Conservation (phyloP, 2,113 vertebrate genomes). For the Ciconia boyciana region DNA sequence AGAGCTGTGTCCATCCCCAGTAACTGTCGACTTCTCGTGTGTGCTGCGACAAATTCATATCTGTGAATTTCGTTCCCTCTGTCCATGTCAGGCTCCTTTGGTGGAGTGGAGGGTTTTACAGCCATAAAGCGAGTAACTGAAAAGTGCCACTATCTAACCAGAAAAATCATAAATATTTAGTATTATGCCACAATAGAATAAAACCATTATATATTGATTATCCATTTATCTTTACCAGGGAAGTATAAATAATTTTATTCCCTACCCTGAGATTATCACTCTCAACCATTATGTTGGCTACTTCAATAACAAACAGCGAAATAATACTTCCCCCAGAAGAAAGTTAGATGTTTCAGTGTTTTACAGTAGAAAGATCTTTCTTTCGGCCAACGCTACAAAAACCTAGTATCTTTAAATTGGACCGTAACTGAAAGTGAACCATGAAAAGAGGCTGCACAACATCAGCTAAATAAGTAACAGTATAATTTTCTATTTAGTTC, state of each 20-base stretch:
- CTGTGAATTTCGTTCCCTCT: not conserved
- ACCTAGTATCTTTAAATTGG: slow-evolving; percentile 49
- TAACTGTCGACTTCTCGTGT: not conserved
- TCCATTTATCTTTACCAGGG: slow-evolving; percentile 20
- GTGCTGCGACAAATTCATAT: not conserved
- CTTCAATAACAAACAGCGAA: slow-evolving; percentile 58
- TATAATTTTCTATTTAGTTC: slow-evolving; percentile 15
- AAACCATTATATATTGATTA: not conserved
- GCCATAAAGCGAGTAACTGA: not conserved
- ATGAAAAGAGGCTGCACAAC: slow-evolving; percentile 13
- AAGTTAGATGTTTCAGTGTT: slow-evolving; percentile 11
- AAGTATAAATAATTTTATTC: slow-evolving; percentile 44
- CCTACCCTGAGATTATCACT: slow-evolving; percentile 38
- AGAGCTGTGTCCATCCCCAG: not conserved
- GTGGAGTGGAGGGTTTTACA: not conserved
- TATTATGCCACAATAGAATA: not conserved
- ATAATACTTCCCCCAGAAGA: slow-evolving; percentile 42
- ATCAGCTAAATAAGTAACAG: not conserved
- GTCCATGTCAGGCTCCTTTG: not conserved
- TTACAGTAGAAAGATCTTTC: slow-evolving; percentile 14
- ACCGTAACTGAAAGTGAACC: slow-evolving; percentile 39
- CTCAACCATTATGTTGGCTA: slow-evolving; percentile 6
- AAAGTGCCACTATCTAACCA: not conserved
- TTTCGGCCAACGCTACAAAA: slow-evolving; percentile 37
- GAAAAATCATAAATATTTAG: not conserved